These are phyloP conservation scores for Erebia ligea DNA, from an alignment of 2,888 invertebrate genomes.

Conservation along the genomic window DNA sequence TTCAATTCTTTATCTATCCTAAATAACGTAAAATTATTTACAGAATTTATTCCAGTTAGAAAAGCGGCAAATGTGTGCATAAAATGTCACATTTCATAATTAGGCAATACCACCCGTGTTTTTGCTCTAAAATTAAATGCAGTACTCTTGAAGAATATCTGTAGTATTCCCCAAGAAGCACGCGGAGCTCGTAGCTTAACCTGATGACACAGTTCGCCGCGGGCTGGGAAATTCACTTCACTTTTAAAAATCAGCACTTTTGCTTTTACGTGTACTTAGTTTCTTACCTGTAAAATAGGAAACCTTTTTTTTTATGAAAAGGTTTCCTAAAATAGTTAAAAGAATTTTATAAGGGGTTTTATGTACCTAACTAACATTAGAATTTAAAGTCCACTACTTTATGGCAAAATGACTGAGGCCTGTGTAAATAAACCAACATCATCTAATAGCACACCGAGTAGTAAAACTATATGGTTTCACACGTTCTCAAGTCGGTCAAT, in stretches of 20 bases:
- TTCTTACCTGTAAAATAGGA: neutral
- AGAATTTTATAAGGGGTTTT: too few species aligned
- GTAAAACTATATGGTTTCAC: too few species aligned
- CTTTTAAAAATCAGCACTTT: conserved; percentile 14
- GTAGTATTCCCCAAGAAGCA: conserved; percentile 35
- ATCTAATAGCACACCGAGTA: too few species aligned
- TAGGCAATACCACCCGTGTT: conserved; percentile 4
- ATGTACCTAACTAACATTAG: too few species aligned
- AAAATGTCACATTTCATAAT: conserved; percentile 1
- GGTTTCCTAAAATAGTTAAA: neutral
- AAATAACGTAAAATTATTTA: too few species aligned
- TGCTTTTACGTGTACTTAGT: neutral
- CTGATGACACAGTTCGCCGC: conserved; percentile 34
- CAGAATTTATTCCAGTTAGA: neutral
- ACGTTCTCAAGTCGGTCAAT: too few species aligned
- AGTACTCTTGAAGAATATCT: conserved; percentile 35
- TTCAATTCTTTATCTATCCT: too few species aligned
- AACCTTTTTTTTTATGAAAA: neutral
- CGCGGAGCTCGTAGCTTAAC: conserved; percentile 33
- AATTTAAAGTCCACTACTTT: too few species aligned
- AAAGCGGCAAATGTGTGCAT: neutral
- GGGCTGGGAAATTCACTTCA: conserved; percentile 1
- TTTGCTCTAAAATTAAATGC: conserved; percentile 29
- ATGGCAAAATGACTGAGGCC: too few species aligned
- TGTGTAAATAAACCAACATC: too few species aligned